Base-by-base conservation (phyloP, 2,888 invertebrate genomes). In the Ophioninae sp. region DNA sequence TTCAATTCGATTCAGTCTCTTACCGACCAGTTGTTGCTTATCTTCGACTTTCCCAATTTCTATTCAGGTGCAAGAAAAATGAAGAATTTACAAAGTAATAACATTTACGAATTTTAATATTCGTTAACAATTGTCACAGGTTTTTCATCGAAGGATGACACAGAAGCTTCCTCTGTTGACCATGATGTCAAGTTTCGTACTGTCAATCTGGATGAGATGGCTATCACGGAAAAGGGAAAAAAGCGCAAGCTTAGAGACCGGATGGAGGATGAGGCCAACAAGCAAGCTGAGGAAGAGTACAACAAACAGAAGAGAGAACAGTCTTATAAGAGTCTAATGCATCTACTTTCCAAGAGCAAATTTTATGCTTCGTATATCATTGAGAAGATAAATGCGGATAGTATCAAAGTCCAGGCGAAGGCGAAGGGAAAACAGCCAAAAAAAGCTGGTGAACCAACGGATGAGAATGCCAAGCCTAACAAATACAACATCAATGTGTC, bases 291-390 rank as follows among this genome's bases (percentile, higher is more conserved):
- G 3, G 88, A 90, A 64, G 72, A 87, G 22, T 90, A 90, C 78
- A 80, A 89, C 13, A 59, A 63, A 0, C 85, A 89, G 80, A 44
- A 89, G 13, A 85, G 87, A 10, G 91, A 91, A 67, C 86, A 90
- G 65, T 87, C 88, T 59, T 91, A 91, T 61, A 92, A 91, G 77
- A 86, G 88, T 44, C 86, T 92, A 3, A 90, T 91, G 90, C 91
- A 92, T 81, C 87, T 92, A 9, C 67, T 92, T 8, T 87, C 84
- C 3, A 83, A 87, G 61, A 92, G 92, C 76, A 86, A 92, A 84
- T 91, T 91, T 75, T 89, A 89, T 30, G 79, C 91, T 0, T 81
- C 79, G 0, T 89, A 88, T 73, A 86, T 92, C 13, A 30, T 87
- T 10, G 84, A 86, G 9, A 91, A 91, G 78, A 85, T 90, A 56